Evolutionary conservation across 2,888 invertebrate species (phyloP), one percentile per base, ranked within the genome.

Genomic region (Artemia sinica): DNA sequence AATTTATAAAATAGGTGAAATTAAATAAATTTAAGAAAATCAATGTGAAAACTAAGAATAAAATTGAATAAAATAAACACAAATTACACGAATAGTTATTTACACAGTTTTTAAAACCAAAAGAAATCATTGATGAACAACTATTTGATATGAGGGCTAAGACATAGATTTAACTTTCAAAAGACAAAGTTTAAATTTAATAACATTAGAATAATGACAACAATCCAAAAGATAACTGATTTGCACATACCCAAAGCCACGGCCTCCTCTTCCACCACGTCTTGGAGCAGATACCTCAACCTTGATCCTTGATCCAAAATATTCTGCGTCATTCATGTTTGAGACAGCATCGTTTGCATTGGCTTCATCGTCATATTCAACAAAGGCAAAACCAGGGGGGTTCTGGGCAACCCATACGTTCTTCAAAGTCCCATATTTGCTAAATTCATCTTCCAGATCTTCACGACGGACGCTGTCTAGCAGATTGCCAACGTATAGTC

Each of bases 321-420:
- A 28, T 58, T 58, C 63, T 58, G 9, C 10, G 10, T 10, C 63
- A 58, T 58, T n/a, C 14, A 58, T n/a, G 63, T 58, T 28, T 58
- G 63, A 58, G 63, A 58, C 10, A n/a, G 63, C 63, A 58, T 10
- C 10, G n/a, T n/a, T 58, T 8, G 63, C 63, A 28, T 58, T 28
- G n/a, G n/a, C n/a, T 58, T n/a, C n/a, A 18, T 58, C 63, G 10
- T 58, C 63, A 58, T 10, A 58, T 58, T 58, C 63, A 10, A 58
- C 63, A 3, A 58, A 58, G 8, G 63, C 63, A 10, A 58, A 58
- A 28, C 63, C 63, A 58, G 63, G 63, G 8, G 63, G 63, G 63
- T 58, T 58, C 11, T 58, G 63, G 63, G 63, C 63, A 18, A 58
- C 63, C 63, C 63, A 58, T 9, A 58, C 63, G 28, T 58, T 58